Evolutionary conservation across 2,113 vertebrate genomes (phyloP).

Genomic region (Mobula hypostoma): DNA sequence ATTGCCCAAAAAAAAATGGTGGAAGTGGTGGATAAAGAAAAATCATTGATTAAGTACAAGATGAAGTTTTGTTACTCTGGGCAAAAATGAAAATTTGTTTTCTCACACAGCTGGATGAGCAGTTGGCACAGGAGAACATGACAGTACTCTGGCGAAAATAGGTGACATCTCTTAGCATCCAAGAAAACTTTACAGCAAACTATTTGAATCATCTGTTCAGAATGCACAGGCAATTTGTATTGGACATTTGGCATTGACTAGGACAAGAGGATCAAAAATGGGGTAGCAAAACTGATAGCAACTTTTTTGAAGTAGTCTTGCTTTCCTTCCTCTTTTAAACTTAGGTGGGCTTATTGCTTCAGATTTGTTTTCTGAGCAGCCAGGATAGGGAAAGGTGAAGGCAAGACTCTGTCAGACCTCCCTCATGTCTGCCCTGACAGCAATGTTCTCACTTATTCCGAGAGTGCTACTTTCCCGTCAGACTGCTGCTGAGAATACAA

Average conservation of each 20-base stretch:
- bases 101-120: not conserved
- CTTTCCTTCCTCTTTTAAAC: not conserved
- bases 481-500: not conserved
- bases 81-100: not conserved
- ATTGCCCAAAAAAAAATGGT: not conserved
- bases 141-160: not conserved
- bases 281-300: not conserved
- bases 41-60: not conserved
- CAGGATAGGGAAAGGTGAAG: not conserved
- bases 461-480: not conserved
- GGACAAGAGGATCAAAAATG: not conserved
- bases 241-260: not conserved
- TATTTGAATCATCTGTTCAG: not conserved
- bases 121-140: not conserved
- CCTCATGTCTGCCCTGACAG: not conserved
- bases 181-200: not conserved
- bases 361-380: not conserved
- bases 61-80: not conserved
- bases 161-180: not conserved
- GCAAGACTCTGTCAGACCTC: not conserved
- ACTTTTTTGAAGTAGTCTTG: not conserved
- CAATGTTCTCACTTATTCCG: not conserved
- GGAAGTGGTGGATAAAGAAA: not conserved
- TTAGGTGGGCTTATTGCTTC: not conserved
- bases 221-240: not conserved